These are phyloP conservation scores for Drosophila lini DNA, from an alignment of 1,140 invertebrate genomes.

Conservation along the genomic window DNA sequence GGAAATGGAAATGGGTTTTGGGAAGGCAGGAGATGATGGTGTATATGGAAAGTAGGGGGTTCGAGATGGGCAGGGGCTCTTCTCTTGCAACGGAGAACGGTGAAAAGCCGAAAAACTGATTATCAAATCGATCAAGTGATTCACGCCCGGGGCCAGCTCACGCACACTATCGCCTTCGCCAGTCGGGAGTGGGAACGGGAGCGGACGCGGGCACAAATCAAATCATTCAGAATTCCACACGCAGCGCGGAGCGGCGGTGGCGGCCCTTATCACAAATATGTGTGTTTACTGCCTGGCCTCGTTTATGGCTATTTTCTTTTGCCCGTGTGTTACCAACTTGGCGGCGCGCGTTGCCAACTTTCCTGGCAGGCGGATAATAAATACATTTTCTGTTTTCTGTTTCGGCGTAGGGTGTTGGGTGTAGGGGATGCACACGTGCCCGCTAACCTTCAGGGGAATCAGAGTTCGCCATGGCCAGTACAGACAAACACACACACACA, in stretches of 20 bases:
- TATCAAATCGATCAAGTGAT: slow-evolving; percentile 59
- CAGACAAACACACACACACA: slow-evolving; percentile 1
- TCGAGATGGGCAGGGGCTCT: background rate
- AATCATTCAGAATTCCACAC: slow-evolving; percentile 47
- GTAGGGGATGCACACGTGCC: slow-evolving; percentile 30
- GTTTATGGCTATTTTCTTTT: slow-evolving; percentile 35
- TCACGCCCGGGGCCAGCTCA: slow-evolving; percentile 35
- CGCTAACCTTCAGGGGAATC: slow-evolving; percentile 9
- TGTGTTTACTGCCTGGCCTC: slow-evolving; percentile 18
- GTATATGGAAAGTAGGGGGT: background rate
- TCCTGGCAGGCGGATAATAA: slow-evolving; percentile 4
- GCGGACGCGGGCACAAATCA: slow-evolving; percentile 10
- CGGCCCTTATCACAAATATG: slow-evolving; percentile 36
- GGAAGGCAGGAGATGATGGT: background rate
- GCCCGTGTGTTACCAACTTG: slow-evolving; percentile 27
- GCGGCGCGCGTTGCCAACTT: slow-evolving; percentile 12
- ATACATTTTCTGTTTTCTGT: slow-evolving; percentile 13
- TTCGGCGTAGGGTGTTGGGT: background rate
- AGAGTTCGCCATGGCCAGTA: slow-evolving; percentile 7
- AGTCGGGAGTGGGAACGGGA: background rate
- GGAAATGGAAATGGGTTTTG: background rate
- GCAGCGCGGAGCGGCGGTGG: slow-evolving; percentile 9
- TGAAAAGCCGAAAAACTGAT: slow-evolving; percentile 36
- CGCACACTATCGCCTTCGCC: slow-evolving; percentile 11
- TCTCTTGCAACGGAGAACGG: background rate